These are phyloP conservation scores for Horisme vitalbata DNA, from an alignment of 2,888 invertebrate species.

Conservation along the genomic window DNA sequence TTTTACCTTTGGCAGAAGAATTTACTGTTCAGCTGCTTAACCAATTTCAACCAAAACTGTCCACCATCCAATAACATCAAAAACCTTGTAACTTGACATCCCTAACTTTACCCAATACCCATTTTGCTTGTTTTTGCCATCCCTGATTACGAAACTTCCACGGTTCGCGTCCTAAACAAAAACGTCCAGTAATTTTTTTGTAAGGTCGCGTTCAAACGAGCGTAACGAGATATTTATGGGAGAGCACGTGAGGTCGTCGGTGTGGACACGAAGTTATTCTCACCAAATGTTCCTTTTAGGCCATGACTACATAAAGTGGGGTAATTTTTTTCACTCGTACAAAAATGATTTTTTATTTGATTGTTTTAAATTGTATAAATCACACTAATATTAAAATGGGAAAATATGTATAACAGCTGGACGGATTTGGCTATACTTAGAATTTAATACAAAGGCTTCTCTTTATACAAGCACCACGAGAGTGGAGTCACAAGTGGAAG, in stretches of 20 bases:
- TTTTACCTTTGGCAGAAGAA: too few relatives aligned
- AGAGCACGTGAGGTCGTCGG: slow-evolving; percentile 55
- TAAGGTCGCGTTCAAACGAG: slow-evolving; percentile 47
- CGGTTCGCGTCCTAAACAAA: slow-evolving; percentile 55
- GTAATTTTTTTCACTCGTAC: not conserved
- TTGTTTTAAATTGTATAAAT: too few relatives aligned
- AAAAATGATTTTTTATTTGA: too few relatives aligned
- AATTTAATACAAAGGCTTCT: too few relatives aligned
- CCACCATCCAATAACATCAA: slow-evolving; percentile 12
- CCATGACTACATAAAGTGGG: slow-evolving; percentile 27
- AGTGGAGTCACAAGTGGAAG: too few relatives aligned
- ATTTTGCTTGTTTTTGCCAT: slow-evolving; percentile 56
- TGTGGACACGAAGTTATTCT: slow-evolving; percentile 50
- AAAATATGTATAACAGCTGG: too few relatives aligned
- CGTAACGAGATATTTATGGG: slow-evolving; percentile 72
- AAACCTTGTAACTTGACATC: slow-evolving; percentile 22
- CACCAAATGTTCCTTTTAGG: slow-evolving; percentile 47
- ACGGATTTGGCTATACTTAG: too few relatives aligned
- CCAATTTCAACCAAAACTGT: slow-evolving; percentile 5
- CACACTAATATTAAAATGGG: too few relatives aligned
- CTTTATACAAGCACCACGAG: too few relatives aligned
- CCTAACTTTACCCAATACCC: slow-evolving; percentile 35
- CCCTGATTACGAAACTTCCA: slow-evolving; percentile 69
- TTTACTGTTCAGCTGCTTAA: too few relatives aligned
- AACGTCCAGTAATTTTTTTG: slow-evolving; percentile 58